phyloP scores from a whole-genome alignment of 37 sponge, comb jelly and placozoan genomes.

The Tethya wilhelma region DNA sequence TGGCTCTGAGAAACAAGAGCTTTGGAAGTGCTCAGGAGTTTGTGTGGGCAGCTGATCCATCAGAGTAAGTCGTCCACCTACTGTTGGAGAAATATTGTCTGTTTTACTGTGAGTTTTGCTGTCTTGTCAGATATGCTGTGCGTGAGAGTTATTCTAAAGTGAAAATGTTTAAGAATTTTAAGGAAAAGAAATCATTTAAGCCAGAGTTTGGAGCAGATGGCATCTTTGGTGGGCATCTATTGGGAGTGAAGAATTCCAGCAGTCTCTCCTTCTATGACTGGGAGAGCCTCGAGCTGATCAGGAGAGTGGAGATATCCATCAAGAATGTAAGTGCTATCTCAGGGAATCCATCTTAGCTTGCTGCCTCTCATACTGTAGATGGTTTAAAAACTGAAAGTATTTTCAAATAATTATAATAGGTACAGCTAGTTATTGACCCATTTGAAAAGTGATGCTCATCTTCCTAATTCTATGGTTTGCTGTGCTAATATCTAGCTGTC shows the following conservation, averaged over 20 bases:
- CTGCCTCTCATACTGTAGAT: neutral
- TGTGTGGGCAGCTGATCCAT: conserved; percentile 95
- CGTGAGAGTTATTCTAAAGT: conserved; percentile 74
- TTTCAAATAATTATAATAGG: no score
- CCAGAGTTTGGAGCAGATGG: conserved; percentile 93
- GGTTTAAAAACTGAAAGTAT: no score
- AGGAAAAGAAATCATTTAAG: conserved; percentile 92
- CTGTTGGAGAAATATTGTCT: neutral
- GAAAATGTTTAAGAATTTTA: conserved; percentile 97
- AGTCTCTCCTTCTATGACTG: conserved; percentile 87
- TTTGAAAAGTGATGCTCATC: no score
- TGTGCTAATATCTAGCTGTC: neutral
- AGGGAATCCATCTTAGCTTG: neutral
- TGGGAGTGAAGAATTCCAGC: conserved; percentile 77
- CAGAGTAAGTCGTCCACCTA: conserved; percentile 66
- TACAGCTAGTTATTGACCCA: no score
- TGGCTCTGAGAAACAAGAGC: conserved; percentile 98
- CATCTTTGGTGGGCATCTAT: conserved; percentile 91
- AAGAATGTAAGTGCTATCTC: conserved; percentile 62
- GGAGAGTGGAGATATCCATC: conserved; percentile 84
- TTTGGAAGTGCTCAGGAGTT: conserved; percentile 97
- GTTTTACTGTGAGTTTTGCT: neutral
- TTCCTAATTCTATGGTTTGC: no score
- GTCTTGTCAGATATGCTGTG: conserved; percentile 75
- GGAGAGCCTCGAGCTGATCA: conserved; percentile 82